phyloP scores from a whole-genome alignment of 1,140 invertebrate species.

The Drosophila prosaltans region DNA sequence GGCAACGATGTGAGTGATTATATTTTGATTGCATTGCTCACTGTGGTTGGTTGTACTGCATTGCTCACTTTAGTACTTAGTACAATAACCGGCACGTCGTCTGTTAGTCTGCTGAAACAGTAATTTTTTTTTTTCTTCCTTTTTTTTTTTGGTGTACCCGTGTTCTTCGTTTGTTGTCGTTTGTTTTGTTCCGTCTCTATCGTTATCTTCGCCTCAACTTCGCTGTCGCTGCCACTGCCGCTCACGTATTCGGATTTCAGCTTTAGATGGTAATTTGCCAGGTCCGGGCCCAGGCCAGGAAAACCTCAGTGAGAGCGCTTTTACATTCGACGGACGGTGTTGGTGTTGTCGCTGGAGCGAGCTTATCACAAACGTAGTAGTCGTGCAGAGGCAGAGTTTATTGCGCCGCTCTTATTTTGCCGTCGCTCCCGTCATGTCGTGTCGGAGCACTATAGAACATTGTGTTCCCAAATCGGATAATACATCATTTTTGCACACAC shows the following conservation, averaged over 20 bases:
- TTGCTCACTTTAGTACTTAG: conserved; percentile 68
- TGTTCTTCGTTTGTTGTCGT: conserved; percentile 73
- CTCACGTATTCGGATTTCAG: conserved; percentile 72
- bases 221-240: conserved; percentile 59
- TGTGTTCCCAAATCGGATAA: conserved; percentile 36
- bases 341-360: conserved; percentile 53
- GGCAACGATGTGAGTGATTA: conserved; percentile 82
- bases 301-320: conserved; percentile 75
- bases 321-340: conserved; percentile 56
- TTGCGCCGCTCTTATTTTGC: conserved; percentile 60
- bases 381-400: conserved; percentile 58
- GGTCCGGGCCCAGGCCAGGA: conserved; percentile 33
- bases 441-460: conserved; percentile 22
- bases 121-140: conserved; percentile 55
- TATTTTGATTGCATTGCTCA: conserved; percentile 82
- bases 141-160: conserved; percentile 32
- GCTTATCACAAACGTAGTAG: conserved; percentile 71
- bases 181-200: conserved; percentile 79
- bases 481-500: conserved; percentile 17
- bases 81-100: conserved; percentile 78
- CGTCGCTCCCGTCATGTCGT: conserved; percentile 60
- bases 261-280: conserved; percentile 79
- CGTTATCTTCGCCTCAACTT: conserved; percentile 74
- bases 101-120: conserved; percentile 79
- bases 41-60: conserved; percentile 81